phyloP scores from a whole-genome alignment of 2,113 vertebrate species.

The Grammomys dolichurus region DNA sequence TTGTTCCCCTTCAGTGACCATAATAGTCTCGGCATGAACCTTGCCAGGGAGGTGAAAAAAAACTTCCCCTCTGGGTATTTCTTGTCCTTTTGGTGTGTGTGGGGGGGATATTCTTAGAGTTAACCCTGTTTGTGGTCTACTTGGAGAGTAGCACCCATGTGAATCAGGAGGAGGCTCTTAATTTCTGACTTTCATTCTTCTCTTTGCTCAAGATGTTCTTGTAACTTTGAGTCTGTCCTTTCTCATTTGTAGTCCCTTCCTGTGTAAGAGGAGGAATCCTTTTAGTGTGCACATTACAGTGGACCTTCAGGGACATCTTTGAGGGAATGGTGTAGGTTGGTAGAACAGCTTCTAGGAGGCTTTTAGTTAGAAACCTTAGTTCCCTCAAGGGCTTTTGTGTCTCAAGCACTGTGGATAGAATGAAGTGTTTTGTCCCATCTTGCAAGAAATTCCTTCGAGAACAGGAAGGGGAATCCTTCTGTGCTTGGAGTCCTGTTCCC shows the following conservation, averaged over 20 bases:
- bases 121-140: background rate
- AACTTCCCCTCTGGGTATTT: background rate
- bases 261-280: background rate
- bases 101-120: constrained; percentile 17
- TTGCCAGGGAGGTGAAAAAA: constrained; percentile 29
- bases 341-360: background rate
- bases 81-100: constrained; percentile 7
- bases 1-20: constrained; percentile 58
- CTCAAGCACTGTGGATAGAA: background rate
- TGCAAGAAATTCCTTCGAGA: constrained; percentile 3
- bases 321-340: background rate
- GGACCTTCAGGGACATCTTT: background rate
- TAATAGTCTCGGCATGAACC: constrained; percentile 54
- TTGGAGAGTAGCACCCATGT: background rate
- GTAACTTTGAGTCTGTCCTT: background rate
- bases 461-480: background rate
- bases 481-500: background rate
- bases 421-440: background rate
- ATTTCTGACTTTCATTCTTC: background rate
- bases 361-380: background rate
- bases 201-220: background rate
- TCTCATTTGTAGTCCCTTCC: background rate
- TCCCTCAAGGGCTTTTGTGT: background rate
- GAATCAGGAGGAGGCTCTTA: background rate
- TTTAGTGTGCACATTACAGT: background rate